Percentiles rank a stretch among this genome's conserved stretches.
Conservation (phyloP, 1,140 invertebrate species). For the Caerostris extrusa region DNA sequence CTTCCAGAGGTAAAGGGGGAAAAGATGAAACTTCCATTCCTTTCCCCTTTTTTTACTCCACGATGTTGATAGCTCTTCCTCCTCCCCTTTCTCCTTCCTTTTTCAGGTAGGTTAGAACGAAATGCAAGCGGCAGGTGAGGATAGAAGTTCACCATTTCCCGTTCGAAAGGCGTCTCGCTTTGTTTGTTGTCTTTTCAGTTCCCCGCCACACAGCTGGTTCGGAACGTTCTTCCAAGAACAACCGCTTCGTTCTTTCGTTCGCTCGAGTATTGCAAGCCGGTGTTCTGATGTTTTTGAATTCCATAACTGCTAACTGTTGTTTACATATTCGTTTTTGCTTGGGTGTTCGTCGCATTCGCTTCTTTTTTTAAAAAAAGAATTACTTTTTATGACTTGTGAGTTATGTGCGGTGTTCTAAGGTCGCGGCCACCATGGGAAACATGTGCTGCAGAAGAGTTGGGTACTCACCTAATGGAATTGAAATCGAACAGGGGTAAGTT, state of each 20-base stretch:
- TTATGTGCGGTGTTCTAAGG: slow-evolving; percentile 1
- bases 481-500: slow-evolving; percentile 52
- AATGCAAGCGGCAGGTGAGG: slow-evolving; percentile 32
- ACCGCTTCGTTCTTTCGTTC: neutral
- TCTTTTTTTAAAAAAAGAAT: neutral
- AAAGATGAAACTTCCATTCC: neutral
- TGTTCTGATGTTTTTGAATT: neutral
- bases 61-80: slow-evolving; percentile 15
- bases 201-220: slow-evolving; percentile 14
- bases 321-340: neutral
- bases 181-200: slow-evolving; percentile 35
- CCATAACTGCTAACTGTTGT: neutral
- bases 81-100: neutral
- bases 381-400: neutral
- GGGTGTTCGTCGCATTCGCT: neutral
- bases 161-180: slow-evolving; percentile 16
- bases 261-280: neutral
- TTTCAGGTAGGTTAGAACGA: neutral
- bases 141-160: slow-evolving; percentile 30
- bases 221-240: neutral
- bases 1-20: slow-evolving; percentile 17
- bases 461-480: slow-evolving; percentile 47
- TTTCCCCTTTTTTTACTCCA: slow-evolving; percentile 1
- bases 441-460: slow-evolving; percentile 61
- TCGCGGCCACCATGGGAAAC: slow-evolving; percentile 55